A percentile compares a stretch with the other conserved stretches of the same genome.
Evolutionary conservation across 2,797 vertebrate genomes (phyloP).

Genomic region (Trachops cirrhosus): DNA sequence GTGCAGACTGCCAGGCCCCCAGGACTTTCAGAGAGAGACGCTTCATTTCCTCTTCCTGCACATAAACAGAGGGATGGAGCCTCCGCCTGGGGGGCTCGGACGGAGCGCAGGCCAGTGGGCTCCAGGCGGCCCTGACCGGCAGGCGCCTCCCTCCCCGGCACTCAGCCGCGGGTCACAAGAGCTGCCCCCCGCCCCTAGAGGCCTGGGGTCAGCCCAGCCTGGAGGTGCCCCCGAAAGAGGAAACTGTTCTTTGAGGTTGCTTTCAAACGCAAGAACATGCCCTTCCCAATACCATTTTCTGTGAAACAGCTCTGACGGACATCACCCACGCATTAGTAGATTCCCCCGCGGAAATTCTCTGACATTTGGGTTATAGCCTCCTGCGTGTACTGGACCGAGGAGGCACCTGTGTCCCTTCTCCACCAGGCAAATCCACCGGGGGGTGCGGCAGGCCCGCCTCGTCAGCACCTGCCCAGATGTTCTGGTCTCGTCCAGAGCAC

Average conservation of each 20-base stretch:
- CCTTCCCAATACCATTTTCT: neutral
- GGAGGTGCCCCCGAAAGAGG: neutral
- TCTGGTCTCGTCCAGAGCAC: rapidly evolving
- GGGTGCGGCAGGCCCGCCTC: rapidly evolving
- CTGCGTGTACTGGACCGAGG: rapidly evolving
- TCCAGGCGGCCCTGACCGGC: neutral
- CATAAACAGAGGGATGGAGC: neutral
- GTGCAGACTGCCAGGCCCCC: neutral
- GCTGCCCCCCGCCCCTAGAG: too few relatives aligned
- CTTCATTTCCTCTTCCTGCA: neutral
- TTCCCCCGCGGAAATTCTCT: neutral
- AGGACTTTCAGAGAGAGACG: neutral
- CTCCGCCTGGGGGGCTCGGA: rapidly evolving
- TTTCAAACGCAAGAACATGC: neutral
- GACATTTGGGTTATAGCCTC: neutral
- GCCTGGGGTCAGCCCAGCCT: neutral
- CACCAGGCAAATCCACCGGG: too few relatives aligned
- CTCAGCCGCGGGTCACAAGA: too few relatives aligned
- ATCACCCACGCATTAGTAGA: rapidly evolving
- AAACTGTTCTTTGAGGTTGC: neutral
- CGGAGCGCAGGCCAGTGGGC: rapidly evolving
- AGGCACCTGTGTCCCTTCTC: neutral
- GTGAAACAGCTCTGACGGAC: rapidly evolving
- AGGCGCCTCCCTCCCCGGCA: rapidly evolving
- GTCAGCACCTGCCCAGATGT: rapidly evolving